Evolutionary conservation across 1,140 invertebrate genomes (phyloP).

Genomic region (Drosophila kepulauana): DNA sequence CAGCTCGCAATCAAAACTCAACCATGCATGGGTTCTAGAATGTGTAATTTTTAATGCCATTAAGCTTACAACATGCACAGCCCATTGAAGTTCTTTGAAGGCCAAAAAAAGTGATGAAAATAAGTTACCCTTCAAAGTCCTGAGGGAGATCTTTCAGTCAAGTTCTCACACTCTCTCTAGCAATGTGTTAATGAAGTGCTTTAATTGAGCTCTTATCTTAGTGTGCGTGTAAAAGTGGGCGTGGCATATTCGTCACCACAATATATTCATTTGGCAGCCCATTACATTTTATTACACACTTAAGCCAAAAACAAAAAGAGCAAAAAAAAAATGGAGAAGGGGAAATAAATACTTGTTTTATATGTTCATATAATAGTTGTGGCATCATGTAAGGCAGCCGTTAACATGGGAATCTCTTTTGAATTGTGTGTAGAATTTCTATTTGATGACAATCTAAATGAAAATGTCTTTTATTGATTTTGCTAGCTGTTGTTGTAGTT

Average conservation of each 20-base stretch:
- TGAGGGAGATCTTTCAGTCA: not conserved
- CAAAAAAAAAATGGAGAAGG: not conserved
- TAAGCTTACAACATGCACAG: constrained; percentile 27
- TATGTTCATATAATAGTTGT: constrained; percentile 25
- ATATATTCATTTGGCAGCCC: constrained; percentile 21
- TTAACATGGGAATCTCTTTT: constrained; percentile 26
- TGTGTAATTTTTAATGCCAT: constrained; percentile 18
- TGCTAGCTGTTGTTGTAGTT: constrained; percentile 9
- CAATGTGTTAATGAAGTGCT: constrained; percentile 45
- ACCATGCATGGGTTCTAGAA: constrained; percentile 20
- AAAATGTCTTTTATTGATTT: constrained; percentile 58
- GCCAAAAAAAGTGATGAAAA: constrained; percentile 3
- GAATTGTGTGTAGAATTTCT: constrained; percentile 3
- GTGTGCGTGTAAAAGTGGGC: not conserved
- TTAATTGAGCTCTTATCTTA: constrained; percentile 42
- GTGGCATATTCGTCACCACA: not conserved
- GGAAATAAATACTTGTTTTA: constrained; percentile 34
- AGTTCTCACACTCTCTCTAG: not conserved
- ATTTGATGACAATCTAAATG: constrained; percentile 33
- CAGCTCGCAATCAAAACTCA: constrained; percentile 6
- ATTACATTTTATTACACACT: constrained; percentile 47
- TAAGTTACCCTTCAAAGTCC: not conserved
- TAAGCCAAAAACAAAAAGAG: not conserved
- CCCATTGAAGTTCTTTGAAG: constrained; percentile 10
- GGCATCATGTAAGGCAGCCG: constrained; percentile 36